Evolutionary conservation across 2,888 invertebrate genomes (phyloP).

Genomic region (Periphyllus acericola): DNA sequence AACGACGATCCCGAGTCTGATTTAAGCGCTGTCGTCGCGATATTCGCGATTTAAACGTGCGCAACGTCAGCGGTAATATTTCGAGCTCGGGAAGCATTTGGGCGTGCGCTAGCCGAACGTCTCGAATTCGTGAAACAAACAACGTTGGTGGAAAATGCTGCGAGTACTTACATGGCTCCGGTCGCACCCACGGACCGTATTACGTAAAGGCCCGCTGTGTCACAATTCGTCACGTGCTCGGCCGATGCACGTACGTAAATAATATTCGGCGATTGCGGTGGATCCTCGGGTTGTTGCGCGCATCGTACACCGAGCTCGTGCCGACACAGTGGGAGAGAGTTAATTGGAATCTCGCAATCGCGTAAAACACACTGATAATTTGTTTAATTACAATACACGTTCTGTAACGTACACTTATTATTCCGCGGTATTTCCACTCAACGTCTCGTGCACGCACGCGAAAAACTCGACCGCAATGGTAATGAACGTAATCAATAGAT

Average conservation of each 20-base stretch:
- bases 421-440: neutral
- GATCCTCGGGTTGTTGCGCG: neutral
- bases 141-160: neutral
- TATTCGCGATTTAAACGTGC: too few species aligned
- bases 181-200: neutral
- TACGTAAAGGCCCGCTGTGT: neutral
- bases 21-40: too few species aligned
- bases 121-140: neutral
- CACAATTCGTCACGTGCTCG: neutral
- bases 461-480: neutral
- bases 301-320: neutral
- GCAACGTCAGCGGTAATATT: too few species aligned
- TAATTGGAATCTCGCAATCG: neutral
- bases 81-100: too few species aligned
- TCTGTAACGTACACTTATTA: neutral
- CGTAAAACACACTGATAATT: neutral
- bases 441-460: neutral
- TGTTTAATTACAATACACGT: neutral
- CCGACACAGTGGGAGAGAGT: too few species aligned
- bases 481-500: too few species aligned
- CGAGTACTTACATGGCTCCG: too few species aligned
- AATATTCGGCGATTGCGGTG: neutral
- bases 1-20: too few species aligned
- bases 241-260: neutral
- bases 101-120: neutral